Percentiles rank a stretch among this genome's conserved stretches.
These are phyloP conservation scores for Apogon hyalosoma DNA, from an alignment of 2,797 vertebrate species.

Conservation along the genomic window DNA sequence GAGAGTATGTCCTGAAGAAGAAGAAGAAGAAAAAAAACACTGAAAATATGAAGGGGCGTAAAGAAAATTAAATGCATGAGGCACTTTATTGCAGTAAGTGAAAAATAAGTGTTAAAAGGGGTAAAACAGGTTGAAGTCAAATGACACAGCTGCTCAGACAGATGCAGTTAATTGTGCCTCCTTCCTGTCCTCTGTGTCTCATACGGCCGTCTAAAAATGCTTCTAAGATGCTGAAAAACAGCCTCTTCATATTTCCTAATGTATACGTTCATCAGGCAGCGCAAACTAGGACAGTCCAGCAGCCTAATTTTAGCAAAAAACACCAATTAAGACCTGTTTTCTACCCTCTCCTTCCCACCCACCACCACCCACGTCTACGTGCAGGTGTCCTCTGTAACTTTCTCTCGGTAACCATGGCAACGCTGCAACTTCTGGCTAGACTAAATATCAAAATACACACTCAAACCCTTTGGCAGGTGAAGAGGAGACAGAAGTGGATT, in stretches of 20 bases:
- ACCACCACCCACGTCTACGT: conserved; percentile 35
- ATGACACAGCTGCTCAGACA: not conserved
- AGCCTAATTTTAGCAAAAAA: conserved; percentile 44
- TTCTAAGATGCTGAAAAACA: conserved; percentile 1
- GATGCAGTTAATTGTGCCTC: not conserved
- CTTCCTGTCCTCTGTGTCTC: not conserved
- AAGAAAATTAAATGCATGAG: not conserved
- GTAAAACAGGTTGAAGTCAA: not conserved
- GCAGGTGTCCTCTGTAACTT: conserved; percentile 42
- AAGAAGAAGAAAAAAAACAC: no score
- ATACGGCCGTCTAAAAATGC: conserved; percentile 2
- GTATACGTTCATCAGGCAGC: not conserved
- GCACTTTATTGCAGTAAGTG: not conserved
- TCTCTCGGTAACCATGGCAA: conserved; percentile 65
- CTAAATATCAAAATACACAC: conserved; percentile 33
- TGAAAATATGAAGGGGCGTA: not conserved
- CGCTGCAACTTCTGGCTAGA: conserved; percentile 33
- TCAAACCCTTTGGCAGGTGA: conserved; percentile 52
- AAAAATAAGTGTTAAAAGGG: not conserved
- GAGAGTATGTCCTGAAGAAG: no score
- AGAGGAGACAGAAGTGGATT: conserved; percentile 23
- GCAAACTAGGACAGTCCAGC: conserved; percentile 24
- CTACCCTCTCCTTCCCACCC: conserved; percentile 28
- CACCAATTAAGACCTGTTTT: conserved; percentile 29
- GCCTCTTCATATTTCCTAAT: not conserved